Percentiles rank a stretch among this genome's conserved stretches.
Evolutionary conservation across 2,888 invertebrate genomes (phyloP).

Genomic region (Zygothrica quintamaculata): DNA sequence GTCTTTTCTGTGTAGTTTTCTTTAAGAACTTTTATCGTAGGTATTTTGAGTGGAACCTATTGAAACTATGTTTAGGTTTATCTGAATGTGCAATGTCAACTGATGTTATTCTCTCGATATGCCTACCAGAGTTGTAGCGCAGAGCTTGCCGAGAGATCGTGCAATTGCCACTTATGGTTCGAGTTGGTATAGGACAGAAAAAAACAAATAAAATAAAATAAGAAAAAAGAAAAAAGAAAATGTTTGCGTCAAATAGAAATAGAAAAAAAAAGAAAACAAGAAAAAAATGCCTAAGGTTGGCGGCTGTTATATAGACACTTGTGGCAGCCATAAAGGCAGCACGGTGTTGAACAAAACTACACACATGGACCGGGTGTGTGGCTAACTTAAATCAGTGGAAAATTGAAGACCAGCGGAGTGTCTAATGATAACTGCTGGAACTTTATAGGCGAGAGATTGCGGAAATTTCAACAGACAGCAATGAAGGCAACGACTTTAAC

Average conservation of each 20-base stretch:
- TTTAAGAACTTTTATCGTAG: too few species aligned
- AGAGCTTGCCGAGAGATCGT: slow-evolving; percentile 53
- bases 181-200: slow-evolving; percentile 16
- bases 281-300: slow-evolving; percentile 36
- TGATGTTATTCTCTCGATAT: slow-evolving; percentile 34
- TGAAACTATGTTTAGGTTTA: slow-evolving; percentile 5
- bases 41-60: neutral
- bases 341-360: neutral
- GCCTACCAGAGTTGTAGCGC: slow-evolving; percentile 37
- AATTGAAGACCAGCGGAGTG: slow-evolving; percentile 69
- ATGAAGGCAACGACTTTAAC: slow-evolving; percentile 42
- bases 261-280: slow-evolving; percentile 18
- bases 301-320: slow-evolving; percentile 20
- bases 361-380: slow-evolving; percentile 52
- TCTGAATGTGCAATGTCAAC: slow-evolving; percentile 21
- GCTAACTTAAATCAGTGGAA: slow-evolving; percentile 69
- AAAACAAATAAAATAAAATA: slow-evolving; percentile 20
- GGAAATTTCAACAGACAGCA: slow-evolving; percentile 62
- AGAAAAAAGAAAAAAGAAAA: slow-evolving; percentile 41
- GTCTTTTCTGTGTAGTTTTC: too few species aligned
- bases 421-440: slow-evolving; percentile 77
- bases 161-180: slow-evolving; percentile 68
- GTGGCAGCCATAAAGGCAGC: neutral
- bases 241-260: slow-evolving; percentile 49
- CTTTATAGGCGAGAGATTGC: slow-evolving; percentile 77